These are phyloP conservation scores for Synergus laeviventris DNA, from an alignment of 2,888 invertebrate genomes.

Conservation along the genomic window DNA sequence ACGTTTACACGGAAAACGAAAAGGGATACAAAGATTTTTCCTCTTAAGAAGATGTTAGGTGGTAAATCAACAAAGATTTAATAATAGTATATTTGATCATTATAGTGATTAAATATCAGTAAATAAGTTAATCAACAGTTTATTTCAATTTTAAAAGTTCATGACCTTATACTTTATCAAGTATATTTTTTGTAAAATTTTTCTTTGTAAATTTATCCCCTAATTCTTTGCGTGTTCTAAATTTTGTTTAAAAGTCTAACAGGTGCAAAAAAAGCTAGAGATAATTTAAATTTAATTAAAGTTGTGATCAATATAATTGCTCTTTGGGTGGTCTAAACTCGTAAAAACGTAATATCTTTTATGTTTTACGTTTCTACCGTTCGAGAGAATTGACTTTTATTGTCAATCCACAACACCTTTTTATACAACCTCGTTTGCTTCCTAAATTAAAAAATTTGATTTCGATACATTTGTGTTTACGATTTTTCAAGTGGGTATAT, in stretches of 20 bases:
- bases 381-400: background rate
- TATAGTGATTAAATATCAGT: too few relatives aligned
- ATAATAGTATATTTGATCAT: too few relatives aligned
- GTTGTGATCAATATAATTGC: background rate
- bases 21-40: background rate
- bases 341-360: background rate
- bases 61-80: too few relatives aligned
- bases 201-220: background rate
- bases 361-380: slow-evolving; percentile 9
- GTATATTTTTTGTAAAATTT: too few relatives aligned
- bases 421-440: background rate
- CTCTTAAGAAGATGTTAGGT: background rate
- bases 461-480: background rate
- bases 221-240: background rate
- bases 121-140: too few relatives aligned
- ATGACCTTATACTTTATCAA: too few relatives aligned
- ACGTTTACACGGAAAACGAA: background rate
- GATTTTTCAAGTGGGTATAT: background rate
- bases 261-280: background rate
- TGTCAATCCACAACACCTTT: background rate
- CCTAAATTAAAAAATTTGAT: background rate
- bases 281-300: background rate
- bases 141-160: too few relatives aligned
- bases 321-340: background rate
- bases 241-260: too few relatives aligned